Percentiles rank a stretch among this genome's conserved stretches.
phyloP scores from a whole-genome alignment of 2,797 vertebrate species.

The Trachops cirrhosus region DNA sequence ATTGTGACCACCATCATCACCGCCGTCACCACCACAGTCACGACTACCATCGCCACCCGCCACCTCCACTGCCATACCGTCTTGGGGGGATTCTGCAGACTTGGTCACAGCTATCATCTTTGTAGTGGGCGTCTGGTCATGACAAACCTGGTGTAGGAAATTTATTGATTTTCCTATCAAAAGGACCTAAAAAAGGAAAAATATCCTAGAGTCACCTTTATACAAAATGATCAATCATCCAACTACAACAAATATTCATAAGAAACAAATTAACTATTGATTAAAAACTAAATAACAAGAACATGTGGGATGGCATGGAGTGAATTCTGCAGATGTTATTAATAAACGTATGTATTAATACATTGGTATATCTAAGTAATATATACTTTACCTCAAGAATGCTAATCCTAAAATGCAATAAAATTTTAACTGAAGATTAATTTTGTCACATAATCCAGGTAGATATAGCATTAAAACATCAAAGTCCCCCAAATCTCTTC shows the following conservation, averaged over 20 bases:
- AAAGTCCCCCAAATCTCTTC: background rate
- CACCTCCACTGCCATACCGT: slow-evolving; percentile 82
- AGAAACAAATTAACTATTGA: background rate
- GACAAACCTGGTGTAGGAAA: slow-evolving; percentile 98
- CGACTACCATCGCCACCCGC: no score
- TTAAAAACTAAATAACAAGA: background rate
- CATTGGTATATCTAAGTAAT: rapidly evolving
- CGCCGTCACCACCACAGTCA: background rate
- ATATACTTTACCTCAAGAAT: background rate
- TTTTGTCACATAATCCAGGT: background rate
- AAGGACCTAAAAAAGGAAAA: slow-evolving; percentile 87
- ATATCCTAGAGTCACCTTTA: background rate
- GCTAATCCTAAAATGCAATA: background rate
- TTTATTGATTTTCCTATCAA: slow-evolving; percentile 99
- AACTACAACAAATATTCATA: background rate
- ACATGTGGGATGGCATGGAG: rapidly evolving
- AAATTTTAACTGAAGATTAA: background rate
- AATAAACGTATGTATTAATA: background rate
- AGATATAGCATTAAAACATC: background rate
- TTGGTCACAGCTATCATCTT: slow-evolving; percentile 92
- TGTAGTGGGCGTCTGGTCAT: slow-evolving; percentile 92
- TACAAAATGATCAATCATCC: background rate
- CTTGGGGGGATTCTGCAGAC: slow-evolving; percentile 91
- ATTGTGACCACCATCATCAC: background rate
- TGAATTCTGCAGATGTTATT: background rate